Evolutionary conservation across 2,888 invertebrate species (phyloP), one percentile per base, ranked within the genome.

Genomic region (Callyntrura sp.): DNA sequence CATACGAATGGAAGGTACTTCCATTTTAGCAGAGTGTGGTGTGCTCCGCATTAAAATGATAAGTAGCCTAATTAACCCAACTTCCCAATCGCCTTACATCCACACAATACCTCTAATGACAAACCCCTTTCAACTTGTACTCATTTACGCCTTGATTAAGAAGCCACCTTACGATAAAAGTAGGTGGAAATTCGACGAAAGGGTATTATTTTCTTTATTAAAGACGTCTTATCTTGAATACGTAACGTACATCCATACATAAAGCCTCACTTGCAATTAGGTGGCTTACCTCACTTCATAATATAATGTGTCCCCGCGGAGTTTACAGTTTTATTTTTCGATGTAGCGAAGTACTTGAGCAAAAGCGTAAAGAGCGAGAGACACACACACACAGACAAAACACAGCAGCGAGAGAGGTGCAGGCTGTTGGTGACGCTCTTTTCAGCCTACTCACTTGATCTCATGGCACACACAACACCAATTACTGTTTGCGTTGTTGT

Each of bases 241-340:
- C 51, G 12, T 45, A n/a, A 45, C 45, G 5, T 45, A 45, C 45
- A 8, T 45, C 11, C 45, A 45, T 45, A 45, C 9, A 35, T 6
- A 35, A 14, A 68, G 35, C 6, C 35, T 35, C 25, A 51, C 73
- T 73, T 48, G 20, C 51, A 35, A 35, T 48, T 55, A 25, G 68
- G 14, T 51, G 48, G 45, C 48, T 73, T 73, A 73, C 73, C 45
- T 82, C 65, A 62, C 82, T 65, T 48, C 14, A 12, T 73, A 51
- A 55, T 48, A 25, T 76, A 76, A 51, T 65, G 68, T 84, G 68
- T 84, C 84, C 84, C 70, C 17, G 55, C n/a, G 70, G 70, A 84
- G 48, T 65, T 68, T 17, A 43, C 48, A 43, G 68, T 84, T 84
- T 84, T 84, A 70, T 84, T 84, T 84, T 84, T 70, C 70, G 11